These are phyloP conservation scores for Alligator mississippiensis DNA, from an alignment of 2,113 vertebrate genomes.

Conservation along the genomic window DNA sequence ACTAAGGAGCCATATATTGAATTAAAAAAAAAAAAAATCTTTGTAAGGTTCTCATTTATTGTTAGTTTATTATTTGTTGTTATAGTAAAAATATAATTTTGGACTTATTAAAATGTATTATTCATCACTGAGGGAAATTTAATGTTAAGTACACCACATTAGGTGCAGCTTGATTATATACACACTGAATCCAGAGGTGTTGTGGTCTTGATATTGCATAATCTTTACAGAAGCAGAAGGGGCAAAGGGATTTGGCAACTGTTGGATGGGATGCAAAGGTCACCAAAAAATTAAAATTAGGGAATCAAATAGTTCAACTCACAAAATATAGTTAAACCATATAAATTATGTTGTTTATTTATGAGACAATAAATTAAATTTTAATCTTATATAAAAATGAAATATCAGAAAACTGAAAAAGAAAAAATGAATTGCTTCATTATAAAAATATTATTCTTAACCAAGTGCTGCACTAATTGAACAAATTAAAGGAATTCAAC, in stretches of 20 bases:
- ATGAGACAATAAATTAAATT: neutral
- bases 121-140: too few relatives aligned
- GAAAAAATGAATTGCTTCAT: neutral
- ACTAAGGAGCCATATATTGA: too few relatives aligned
- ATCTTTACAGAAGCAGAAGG: neutral
- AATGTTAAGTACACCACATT: too few relatives aligned
- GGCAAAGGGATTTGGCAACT: neutral
- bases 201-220: too few relatives aligned
- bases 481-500: neutral
- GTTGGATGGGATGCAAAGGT: neutral
- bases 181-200: too few relatives aligned
- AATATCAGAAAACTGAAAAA: neutral
- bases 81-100: too few relatives aligned
- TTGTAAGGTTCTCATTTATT: too few relatives aligned
- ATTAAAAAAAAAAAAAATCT: too few relatives aligned
- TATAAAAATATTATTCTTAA: neutral
- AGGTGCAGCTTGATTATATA: too few relatives aligned
- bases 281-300: neutral
- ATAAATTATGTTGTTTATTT: neutral
- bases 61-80: too few relatives aligned
- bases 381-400: neutral
- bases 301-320: neutral
- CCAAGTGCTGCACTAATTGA: neutral
- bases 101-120: too few relatives aligned
- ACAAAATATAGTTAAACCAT: neutral